Base-by-base conservation (phyloP, 2,888 invertebrate genomes). In the Oegoconia quadripuncta region DNA sequence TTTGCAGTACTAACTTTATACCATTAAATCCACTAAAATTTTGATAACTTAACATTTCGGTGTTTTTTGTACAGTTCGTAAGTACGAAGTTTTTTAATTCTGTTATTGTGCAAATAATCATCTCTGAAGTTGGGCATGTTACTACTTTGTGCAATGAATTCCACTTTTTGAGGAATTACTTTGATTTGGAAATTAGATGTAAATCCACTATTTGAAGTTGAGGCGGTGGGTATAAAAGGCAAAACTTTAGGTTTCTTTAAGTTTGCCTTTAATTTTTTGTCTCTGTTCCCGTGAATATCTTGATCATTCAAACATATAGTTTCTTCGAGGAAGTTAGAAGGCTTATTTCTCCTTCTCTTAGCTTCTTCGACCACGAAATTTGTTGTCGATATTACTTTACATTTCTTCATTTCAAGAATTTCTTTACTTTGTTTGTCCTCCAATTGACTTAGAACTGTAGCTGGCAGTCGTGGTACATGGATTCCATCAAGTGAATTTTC, bases 141-240 rank as follows among this genome's bases (percentile, higher is more conserved):
- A 38, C 44, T 66, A 1, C 68, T 52, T 52, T 77, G 74, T 3
- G 79, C 83, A 11, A 76, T 65, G 57, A 83, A 80, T 42, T 77
- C 56, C 1, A 70, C 63, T 48, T 77, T 64, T 38, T 64, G 56
- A 5, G 81, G 70, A 39, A 82, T 46, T 2, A 80, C 51, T 38
- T 77, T 78, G 2, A 88, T 73, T 66, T 65, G 73, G 47, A 88
- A 88, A 34, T 69, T 70, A 34, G 83, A 79, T 15, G 88, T 88
- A 42, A 72, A 86, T 2, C 88, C 88, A 35, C 55, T 65, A 27
- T 52, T 69, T 4, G 86, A 86, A 3, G 73, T 79, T 14, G 74
- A 60, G 2, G 70, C 80, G 3, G 83, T 80, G 2, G 87, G 84
- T 39, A 73, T 52, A 38, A 77, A 79, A 3, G 86, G 87, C 31